Conservation (phyloP, 2,113 vertebrate species). For the Piaya cayana region DNA sequence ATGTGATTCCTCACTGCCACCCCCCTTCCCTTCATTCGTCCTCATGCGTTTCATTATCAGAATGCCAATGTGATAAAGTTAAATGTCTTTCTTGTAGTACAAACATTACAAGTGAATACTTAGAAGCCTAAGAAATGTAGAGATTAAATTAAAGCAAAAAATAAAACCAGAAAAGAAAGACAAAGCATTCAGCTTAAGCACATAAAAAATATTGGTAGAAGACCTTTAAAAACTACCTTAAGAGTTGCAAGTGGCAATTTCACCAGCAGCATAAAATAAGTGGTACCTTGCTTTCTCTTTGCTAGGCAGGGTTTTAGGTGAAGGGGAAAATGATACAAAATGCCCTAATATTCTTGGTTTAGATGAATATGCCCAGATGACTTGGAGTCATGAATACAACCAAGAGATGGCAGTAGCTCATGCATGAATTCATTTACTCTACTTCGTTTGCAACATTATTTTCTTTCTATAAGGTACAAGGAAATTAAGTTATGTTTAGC, state of each 20-base stretch:
- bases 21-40: not conserved
- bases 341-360: not conserved
- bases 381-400: constrained; percentile 16
- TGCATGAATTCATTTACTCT: constrained; percentile 12
- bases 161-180: not conserved
- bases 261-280: not conserved
- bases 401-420: constrained; percentile 63
- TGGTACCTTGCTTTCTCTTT: not conserved
- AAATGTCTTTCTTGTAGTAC: not conserved
- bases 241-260: not conserved
- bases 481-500: not conserved
- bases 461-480: not conserved
- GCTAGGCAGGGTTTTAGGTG: not conserved
- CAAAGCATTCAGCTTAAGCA: not conserved
- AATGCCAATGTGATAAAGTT: not conserved
- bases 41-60: not conserved
- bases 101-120: not conserved
- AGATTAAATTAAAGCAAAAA: not conserved
- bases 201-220: not conserved
- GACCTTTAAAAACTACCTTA: not conserved
- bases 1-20: not conserved
- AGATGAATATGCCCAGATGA: not conserved
- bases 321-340: not conserved
- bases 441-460: not conserved
- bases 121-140: not conserved